phyloP scores from a whole-genome alignment of 2,888 invertebrate species.

The Chromoteleia sp. region DNA sequence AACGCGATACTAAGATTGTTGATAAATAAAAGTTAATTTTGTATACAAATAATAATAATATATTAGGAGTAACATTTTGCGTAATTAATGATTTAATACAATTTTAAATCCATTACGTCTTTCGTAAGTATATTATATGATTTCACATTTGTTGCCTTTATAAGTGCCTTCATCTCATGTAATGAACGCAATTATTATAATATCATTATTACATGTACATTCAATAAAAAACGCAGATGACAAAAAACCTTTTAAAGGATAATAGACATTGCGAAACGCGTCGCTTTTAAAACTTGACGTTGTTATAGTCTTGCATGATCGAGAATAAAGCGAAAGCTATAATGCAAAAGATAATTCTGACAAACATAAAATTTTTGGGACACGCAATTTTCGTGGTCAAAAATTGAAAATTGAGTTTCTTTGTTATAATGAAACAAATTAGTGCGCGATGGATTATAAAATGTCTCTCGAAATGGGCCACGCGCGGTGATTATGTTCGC shows the following conservation, averaged over 20 bases:
- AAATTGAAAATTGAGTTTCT: constrained; percentile 1
- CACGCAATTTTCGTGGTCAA: too few species aligned
- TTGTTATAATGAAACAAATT: constrained; percentile 15
- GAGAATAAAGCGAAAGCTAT: too few species aligned
- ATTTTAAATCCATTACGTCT: neutral
- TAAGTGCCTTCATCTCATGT: neutral
- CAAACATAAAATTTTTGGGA: too few species aligned
- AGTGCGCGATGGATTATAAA: constrained; percentile 5
- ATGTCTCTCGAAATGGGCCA: neutral
- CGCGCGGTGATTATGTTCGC: constrained; percentile 18
- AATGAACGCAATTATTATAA: neutral
- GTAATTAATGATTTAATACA: neutral
- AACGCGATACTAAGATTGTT: too few species aligned
- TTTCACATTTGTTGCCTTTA: neutral
- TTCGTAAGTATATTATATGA: constrained; percentile 2
- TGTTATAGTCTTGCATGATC: too few species aligned
- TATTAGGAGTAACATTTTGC: neutral
- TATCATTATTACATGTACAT: neutral
- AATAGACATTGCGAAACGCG: too few species aligned
- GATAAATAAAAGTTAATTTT: neutral
- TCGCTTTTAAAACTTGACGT: constrained; percentile 3
- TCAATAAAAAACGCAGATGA: neutral
- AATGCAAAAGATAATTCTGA: too few species aligned
- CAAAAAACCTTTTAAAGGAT: neutral
- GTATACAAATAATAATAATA: neutral